phyloP scores from a whole-genome alignment of 1,140 invertebrate genomes.

The Euborellia annulipes region DNA sequence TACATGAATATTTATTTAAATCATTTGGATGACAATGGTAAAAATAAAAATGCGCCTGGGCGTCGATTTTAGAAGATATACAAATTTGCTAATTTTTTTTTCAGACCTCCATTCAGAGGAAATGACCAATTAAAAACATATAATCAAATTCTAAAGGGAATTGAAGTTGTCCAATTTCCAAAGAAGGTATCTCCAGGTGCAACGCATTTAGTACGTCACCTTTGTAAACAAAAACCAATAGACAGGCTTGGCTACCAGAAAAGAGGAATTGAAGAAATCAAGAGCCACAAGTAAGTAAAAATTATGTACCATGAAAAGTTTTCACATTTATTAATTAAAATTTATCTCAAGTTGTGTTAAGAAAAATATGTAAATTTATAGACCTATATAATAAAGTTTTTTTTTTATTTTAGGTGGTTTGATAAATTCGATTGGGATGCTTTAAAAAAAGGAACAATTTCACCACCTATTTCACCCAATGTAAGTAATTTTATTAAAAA shows the following conservation, averaged over 20 bases:
- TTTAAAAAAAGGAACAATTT: background rate
- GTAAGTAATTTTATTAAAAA: constrained; percentile 1
- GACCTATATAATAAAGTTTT: background rate
- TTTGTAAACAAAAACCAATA: constrained; percentile 44
- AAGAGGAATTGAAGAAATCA: constrained; percentile 46
- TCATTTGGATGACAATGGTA: too few species aligned
- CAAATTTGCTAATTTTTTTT: constrained; percentile 1
- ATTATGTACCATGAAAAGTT: background rate
- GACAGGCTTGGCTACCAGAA: constrained; percentile 47
- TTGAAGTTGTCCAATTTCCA: constrained; percentile 44
- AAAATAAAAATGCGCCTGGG: too few species aligned
- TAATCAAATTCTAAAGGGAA: constrained; percentile 71
- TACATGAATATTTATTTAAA: too few species aligned
- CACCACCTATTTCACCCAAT: constrained; percentile 1
- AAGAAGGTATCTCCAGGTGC: constrained; percentile 33
- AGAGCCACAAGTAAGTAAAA: constrained; percentile 37
- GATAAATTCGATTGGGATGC: constrained; percentile 6
- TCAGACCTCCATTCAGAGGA: constrained; percentile 81
- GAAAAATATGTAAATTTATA: constrained; percentile 2
- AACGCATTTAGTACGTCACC: constrained; percentile 36
- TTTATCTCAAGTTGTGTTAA: background rate
- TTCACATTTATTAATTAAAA: too few species aligned
- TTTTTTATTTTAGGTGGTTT: constrained; percentile 6
- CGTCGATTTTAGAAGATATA: too few species aligned
- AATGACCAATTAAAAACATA: constrained; percentile 94